Evolutionary conservation across 2,888 invertebrate species (phyloP), one percentile per base, ranked within the genome.

Genomic region (Hecatera dysodea): DNA sequence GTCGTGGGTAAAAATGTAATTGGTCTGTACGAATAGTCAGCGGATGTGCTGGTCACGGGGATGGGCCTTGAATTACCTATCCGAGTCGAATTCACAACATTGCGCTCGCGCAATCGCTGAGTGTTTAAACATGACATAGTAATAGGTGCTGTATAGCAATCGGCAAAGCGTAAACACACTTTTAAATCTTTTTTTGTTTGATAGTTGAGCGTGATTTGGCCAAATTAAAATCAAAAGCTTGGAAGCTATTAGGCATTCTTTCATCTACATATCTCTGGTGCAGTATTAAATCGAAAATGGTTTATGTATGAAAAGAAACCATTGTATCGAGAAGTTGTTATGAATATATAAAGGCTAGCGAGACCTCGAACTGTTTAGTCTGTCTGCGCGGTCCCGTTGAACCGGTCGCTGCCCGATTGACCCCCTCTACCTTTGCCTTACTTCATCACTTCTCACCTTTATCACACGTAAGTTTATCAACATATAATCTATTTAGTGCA

Each of bases 311-410:
- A 72, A 70, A 77, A 77, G 15, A 65, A 83, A 72, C 72, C 66
- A 80, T 86, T 84, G 82, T 80, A 82, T 83, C 52, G 64, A 73
- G 85, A 88, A 89, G 87, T 91, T 90, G 88, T 86, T 88, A 88
- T 88, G 89, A 88, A 93, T 93, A 94, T 90, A 92, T 92, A 95
- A 94, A 92, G 92, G 88, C 87, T 89, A 70, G 79, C 74, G 87
- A 92, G 92, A 91, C 92, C 91, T 92, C 93, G 90, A 90, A 91
- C 91, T 89, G 93, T 92, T 94, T 94, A 95, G 95, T 95, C 91
- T 90, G 90, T 89, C 88, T 83, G 85, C 88, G 90, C 90, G 90
- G 89, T 88, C 89, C 87, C 89, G 88, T 83, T 87, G 88, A 90
- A 93, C 91, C 93, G 92, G 95, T 93, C 93, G 94, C 88, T 83